Conservation (phyloP, 2,113 vertebrate genomes). For the Strix aluco region DNA sequence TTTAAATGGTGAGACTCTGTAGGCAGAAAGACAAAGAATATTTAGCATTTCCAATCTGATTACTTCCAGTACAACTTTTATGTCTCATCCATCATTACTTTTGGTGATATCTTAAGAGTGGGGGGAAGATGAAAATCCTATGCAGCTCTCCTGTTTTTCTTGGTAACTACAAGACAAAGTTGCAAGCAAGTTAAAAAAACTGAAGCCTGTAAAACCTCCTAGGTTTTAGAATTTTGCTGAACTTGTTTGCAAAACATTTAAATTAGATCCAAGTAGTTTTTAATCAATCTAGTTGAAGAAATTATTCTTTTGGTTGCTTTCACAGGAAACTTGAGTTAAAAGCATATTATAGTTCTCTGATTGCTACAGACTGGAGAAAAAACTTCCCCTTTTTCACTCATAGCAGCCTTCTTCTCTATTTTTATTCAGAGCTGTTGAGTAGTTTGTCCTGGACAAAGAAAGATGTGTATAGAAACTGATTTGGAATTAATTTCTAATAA, state of each 20-base stretch:
- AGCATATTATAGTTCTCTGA: constrained; percentile 44
- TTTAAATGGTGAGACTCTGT: neutral
- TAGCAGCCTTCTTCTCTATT: constrained; percentile 49
- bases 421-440: constrained; percentile 30
- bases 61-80: neutral
- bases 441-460: constrained; percentile 13
- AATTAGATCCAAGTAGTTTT: constrained; percentile 46
- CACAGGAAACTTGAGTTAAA: constrained; percentile 40
- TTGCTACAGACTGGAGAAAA: constrained; percentile 25
- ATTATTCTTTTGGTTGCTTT: constrained; percentile 37
- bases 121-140: neutral
- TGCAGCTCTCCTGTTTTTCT: neutral
- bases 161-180: neutral
- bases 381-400: constrained; percentile 30
- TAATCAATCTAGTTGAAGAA: constrained; percentile 40
- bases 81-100: neutral
- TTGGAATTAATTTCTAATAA: constrained; percentile 19
- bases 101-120: neutral
- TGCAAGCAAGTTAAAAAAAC: neutral
- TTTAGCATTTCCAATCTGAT: neutral
- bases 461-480: neutral
- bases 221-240: constrained; percentile 9
- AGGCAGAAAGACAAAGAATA: neutral
- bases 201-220: neutral
- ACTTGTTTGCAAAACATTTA: constrained; percentile 45